Evolutionary conservation across 2,888 invertebrate species (phyloP), one percentile per base, ranked within the genome.

Genomic region (Lithodes maja): DNA sequence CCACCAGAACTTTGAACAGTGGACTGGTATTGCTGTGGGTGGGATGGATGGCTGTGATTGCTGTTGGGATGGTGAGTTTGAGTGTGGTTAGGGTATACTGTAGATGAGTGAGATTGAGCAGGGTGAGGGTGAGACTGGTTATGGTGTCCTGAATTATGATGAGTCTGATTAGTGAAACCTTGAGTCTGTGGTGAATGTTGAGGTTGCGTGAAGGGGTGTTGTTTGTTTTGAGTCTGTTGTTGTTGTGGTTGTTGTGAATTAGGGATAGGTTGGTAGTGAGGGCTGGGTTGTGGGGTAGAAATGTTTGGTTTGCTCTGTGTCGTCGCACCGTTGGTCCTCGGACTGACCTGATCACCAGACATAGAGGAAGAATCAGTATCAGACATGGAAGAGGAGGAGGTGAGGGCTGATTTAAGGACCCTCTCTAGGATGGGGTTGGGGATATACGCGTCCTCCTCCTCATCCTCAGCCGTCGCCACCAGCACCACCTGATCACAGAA

Each of bases 401-500:
- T 91, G 68, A 91, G 78, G 49, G 91, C 91, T 15, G 91, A 91
- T 91, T 97, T 95, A 49, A 98, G 94, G 0, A 98, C 97, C 88
- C 98, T 95, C 93, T 98, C 97, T 92, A 98, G 94, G 89, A 98
- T 97, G 0, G 98, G 98, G 94, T 98, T 98, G 0, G 98, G 97
- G 93, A 98, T 97, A 93, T 97, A 97, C 92, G 97, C 96, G 91
- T 97, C 97, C 91, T 97, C 97, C 94, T 97, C 97, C 93, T 98
- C 97, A 92, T 98, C 98, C 93, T 98, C 98, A 0, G 98, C 97
- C 0, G 98, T 98, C 2, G 98, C 98, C 12, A 98, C 98, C 87
- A 98, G 94, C 91, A 98, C 98, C 0, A 98, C 98, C 94, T 98
- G 97, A 93, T 98, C 98, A 93, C 98, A 98, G 94, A 98, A 98